Evolutionary conservation across 2,113 vertebrate species (phyloP), one percentile per base, ranked within the genome.

Genomic region (Peucedramus taeniatus): DNA sequence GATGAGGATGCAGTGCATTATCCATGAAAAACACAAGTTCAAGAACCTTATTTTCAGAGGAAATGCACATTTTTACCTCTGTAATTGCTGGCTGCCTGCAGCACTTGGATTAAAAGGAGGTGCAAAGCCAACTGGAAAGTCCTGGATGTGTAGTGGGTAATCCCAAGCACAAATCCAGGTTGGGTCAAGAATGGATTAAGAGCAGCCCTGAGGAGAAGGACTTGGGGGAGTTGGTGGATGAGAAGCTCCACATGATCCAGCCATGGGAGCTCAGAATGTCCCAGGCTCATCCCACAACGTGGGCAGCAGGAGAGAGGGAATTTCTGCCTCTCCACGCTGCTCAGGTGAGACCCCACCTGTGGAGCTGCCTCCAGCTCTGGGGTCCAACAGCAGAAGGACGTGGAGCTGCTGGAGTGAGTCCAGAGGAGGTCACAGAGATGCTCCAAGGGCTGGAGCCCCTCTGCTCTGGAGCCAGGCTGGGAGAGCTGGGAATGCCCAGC

Each of bases 341-440:
- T 37, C 72, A 78, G 64, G 54, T 69, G 63, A 61, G 54, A 45
- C 2, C 39, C 3, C 23, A 53, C 53, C 27, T 59, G 53, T 0
- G 4, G 11, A 27, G 6, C 27, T 53, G 39, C 28, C 27, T 78
- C 72, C 72, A 60, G 15, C 19, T 3, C 64, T 61, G 15, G 28
- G 10, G 1, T 61, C 19, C 19, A 69, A 16, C 1, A 6, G 4
- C 8, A 53, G 23, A 6, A 7, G n/a, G 65, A 63, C 1, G 2
- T n/a, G 74, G n/a, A 61, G 7, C 15, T 54, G n/a, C 30, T 47
- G 47, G 30, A 79, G 4, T 1, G 2, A 0, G 1, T 63, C 49
- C 49, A 63, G 56, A 49, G 21, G 35, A 49, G 13, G 30, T 1
- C 57, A 18, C 0, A 0, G 40, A 40, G 13, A 30, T 40, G 30